A percentile compares a stretch with the other conserved stretches of the same genome.
These are phyloP conservation scores for Pagrus major DNA, from an alignment of 2,113 vertebrate species.

Conservation along the genomic window DNA sequence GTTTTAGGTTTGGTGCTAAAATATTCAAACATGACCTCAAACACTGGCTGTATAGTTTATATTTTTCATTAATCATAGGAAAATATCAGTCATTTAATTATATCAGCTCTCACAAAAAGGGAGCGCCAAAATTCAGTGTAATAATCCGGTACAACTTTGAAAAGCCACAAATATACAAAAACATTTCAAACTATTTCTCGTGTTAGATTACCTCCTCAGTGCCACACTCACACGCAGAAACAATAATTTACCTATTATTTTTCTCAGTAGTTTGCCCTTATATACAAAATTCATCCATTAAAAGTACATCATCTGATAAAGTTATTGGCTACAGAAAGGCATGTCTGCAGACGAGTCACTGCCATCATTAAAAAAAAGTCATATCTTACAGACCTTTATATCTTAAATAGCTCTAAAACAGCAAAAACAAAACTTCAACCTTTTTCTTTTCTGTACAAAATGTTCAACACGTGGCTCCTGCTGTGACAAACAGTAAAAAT, in stretches of 20 bases:
- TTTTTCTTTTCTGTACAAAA: conserved; percentile 59
- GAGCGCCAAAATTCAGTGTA: background rate
- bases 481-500: conserved; percentile 45
- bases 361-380: conserved; percentile 16
- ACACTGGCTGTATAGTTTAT: background rate
- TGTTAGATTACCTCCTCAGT: conserved; percentile 1
- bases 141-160: background rate
- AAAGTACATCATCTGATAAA: conserved; percentile 4
- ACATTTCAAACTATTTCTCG: background rate
- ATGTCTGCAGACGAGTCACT: conserved; percentile 38
- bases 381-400: conserved; percentile 1
- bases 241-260: conserved; percentile 2
- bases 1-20: background rate
- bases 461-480: conserved; percentile 21
- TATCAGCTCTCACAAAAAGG: background rate
- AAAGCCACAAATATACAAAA: background rate
- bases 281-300: conserved; percentile 27
- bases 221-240: conserved; percentile 1
- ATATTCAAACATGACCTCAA: background rate
- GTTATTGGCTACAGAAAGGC: conserved; percentile 39
- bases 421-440: background rate
- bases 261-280: conserved; percentile 7
- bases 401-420: conserved; percentile 40
- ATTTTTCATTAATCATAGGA: background rate
- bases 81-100: background rate